Conservation (phyloP, 2,888 invertebrate genomes). For the Pterobdella sp. region DNA sequence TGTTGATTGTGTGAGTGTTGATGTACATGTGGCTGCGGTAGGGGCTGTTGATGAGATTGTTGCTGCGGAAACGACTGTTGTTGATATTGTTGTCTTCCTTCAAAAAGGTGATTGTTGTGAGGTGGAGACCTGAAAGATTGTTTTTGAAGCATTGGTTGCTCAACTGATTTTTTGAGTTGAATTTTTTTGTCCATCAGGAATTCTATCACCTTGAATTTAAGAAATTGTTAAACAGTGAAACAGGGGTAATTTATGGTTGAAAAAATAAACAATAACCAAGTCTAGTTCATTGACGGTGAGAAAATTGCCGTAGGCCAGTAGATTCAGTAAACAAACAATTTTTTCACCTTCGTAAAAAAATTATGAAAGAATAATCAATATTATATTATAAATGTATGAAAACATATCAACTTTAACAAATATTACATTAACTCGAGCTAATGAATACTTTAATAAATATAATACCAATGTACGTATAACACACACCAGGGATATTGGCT, state of each 20-base stretch:
- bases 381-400: background rate
- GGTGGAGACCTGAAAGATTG: no score
- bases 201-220: background rate
- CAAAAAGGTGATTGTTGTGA: background rate
- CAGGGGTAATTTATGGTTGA: constrained; percentile 59
- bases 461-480: background rate
- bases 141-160: no score
- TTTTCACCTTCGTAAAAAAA: constrained; percentile 41
- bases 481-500: constrained; percentile 1
- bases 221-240: background rate
- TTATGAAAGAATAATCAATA: background rate
- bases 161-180: no score
- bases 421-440: background rate
- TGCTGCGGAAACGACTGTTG: no score
- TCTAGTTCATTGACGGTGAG: constrained; percentile 47
- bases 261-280: constrained; percentile 56
- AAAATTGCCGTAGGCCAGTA: constrained; percentile 70
- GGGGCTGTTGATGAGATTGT: no score
- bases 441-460: background rate
- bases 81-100: no score
- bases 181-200: background rate
- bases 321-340: constrained; percentile 59
- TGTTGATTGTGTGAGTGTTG: background rate
- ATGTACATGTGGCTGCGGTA: background rate
- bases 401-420: background rate